phyloP scores from a whole-genome alignment of 2,113 vertebrate genomes.

The Dermatemys mawii region DNA sequence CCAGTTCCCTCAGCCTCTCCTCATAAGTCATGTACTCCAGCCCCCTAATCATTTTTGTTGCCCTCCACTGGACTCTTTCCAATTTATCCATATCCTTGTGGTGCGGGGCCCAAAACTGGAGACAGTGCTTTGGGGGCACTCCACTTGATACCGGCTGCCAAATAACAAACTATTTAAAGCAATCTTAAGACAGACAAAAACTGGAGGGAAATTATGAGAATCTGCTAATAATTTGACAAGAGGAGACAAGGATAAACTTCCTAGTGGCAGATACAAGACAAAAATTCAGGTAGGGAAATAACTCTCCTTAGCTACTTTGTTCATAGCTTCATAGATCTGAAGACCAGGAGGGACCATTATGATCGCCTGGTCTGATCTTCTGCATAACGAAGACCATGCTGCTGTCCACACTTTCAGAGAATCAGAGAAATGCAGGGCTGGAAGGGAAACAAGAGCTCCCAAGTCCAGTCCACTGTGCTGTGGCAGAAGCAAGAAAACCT shows the following conservation, averaged over 20 bases:
- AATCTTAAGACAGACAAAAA: not conserved
- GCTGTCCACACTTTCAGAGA: not conserved
- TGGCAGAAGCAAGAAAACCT: not conserved
- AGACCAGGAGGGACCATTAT: not conserved
- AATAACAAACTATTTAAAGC: not conserved
- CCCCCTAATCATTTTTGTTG: too few relatives aligned
- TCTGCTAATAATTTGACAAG: not conserved
- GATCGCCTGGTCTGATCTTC: not conserved
- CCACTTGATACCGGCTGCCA: too few relatives aligned
- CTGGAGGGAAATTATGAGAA: not conserved
- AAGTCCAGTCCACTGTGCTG: not conserved
- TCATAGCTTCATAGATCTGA: not conserved
- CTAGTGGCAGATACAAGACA: not conserved
- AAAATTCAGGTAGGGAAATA: not conserved
- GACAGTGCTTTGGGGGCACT: too few relatives aligned
- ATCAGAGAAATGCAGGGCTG: not conserved
- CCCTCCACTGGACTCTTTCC: too few relatives aligned
- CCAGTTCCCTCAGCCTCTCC: too few relatives aligned
- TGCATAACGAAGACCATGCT: not conserved
- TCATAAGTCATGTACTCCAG: too few relatives aligned
- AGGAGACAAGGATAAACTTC: not conserved
- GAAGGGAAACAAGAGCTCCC: not conserved
- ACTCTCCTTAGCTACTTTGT: not conserved
- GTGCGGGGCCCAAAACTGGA: too few relatives aligned
- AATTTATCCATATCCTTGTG: too few relatives aligned